Evolutionary conservation across 2,113 vertebrate species (phyloP).

Genomic region (Montifringilla adamsi): DNA sequence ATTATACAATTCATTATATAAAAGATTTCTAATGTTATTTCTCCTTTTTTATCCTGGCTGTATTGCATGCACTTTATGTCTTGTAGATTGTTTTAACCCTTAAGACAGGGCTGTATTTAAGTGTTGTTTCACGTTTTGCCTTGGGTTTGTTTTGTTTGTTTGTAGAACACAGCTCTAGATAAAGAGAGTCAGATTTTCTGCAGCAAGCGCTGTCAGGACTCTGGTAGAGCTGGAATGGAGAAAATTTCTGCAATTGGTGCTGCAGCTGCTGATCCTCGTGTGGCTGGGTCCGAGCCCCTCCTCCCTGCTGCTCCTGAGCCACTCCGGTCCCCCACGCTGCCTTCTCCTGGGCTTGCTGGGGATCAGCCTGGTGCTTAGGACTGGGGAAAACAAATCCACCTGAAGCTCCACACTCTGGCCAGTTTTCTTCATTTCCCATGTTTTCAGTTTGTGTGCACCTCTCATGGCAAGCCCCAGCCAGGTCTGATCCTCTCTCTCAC

Average conservation of each 20-base stretch:
- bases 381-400: neutral
- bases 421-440: neutral
- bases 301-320: slow-evolving; percentile 56
- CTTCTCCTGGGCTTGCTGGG: slow-evolving; percentile 14
- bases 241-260: slow-evolving; percentile 35
- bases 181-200: slow-evolving; percentile 87
- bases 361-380: slow-evolving; percentile 58
- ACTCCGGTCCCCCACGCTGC: neutral
- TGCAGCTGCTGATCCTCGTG: slow-evolving; percentile 18
- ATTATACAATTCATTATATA: neutral
- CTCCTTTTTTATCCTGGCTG: slow-evolving; percentile 71
- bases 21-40: slow-evolving; percentile 38
- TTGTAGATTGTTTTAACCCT: neutral
- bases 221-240: slow-evolving; percentile 38
- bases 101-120: neutral
- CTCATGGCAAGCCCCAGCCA: neutral
- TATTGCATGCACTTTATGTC: slow-evolving; percentile 67
- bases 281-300: slow-evolving; percentile 38
- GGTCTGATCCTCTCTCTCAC: neutral
- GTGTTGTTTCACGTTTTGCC: neutral
- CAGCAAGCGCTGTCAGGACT: slow-evolving; percentile 69
- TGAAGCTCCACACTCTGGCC: neutral
- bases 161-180: slow-evolving; percentile 97
- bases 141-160: neutral
- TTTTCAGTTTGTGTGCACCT: neutral